Base-by-base conservation (phyloP, 2,888 invertebrate species). In the Netelia inedita region DNA sequence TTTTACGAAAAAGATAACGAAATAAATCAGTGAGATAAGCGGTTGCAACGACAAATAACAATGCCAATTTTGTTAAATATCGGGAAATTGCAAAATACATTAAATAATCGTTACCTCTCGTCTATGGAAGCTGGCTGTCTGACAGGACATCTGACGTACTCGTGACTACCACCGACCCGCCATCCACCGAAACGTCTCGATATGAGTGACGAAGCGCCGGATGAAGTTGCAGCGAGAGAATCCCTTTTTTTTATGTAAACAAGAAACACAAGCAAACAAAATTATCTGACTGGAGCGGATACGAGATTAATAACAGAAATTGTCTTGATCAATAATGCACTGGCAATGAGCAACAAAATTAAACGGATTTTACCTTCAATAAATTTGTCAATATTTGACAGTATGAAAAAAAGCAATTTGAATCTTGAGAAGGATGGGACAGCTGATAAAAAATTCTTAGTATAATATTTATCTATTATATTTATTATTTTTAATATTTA, bases 111-210 rank as follows among this genome's bases (percentile, higher is more conserved):
- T 90, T 89, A 92, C 93, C 93, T 91, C 86, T 93, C 93, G 79
- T 93, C 93, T 87, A 92, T 89, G 86, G 93, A 93, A 89, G 91
- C 89, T 75, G 93, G 91, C 66, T 93, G 93, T 86, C 91, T 90
- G 43, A 92, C 88, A n/a, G 93, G 93, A 85, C 93, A 93, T 78
- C 91, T 91, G 79, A 91, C 91, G 76, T 93, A 93, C 76, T 93
- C 93, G 87, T 93, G 92, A 89, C 92, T 91, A 75, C 90, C 91
- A 41, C 90, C 88, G 14, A 89, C 88, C 63, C 92, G 89, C 93
- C 93, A 93, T 79, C 91, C 92, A 16, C 90, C 89, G 74, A 92
- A 92, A 65, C 92, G 93, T 85, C 91, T 89, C 53, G 91, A 89
- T 66, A 91, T 86, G 74, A 90, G 86, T 50, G 92, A 91, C 57